Evolutionary conservation across 2,888 invertebrate species (phyloP).

Genomic region (Prenolepis imparis): DNA sequence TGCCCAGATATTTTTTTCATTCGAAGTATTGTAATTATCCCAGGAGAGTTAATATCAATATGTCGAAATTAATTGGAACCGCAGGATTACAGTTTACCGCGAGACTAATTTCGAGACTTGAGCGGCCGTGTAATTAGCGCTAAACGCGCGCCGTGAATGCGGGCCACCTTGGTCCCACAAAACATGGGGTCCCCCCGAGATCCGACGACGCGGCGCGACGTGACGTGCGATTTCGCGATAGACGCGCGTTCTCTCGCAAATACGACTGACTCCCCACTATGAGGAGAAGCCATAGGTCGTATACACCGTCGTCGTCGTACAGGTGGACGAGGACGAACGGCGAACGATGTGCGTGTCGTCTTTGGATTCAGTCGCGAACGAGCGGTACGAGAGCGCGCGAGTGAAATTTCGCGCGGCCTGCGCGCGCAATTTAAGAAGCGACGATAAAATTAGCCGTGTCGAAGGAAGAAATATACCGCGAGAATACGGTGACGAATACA

Average conservation of each 20-base stretch:
- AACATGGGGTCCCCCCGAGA: not conserved
- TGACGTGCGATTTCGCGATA: conserved; percentile 38
- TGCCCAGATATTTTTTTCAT: not conserved
- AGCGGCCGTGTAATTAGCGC: not conserved
- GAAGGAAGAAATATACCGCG: not conserved
- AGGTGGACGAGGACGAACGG: conserved; percentile 60
- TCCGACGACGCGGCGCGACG: not conserved
- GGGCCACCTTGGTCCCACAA: conserved; percentile 22
- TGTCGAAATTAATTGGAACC: not conserved
- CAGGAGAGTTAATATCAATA: not conserved
- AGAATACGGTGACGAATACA: conserved; percentile 19
- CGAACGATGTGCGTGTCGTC: conserved; percentile 79
- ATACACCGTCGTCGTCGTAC: conserved; percentile 31
- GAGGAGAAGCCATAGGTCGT: conserved; percentile 72
- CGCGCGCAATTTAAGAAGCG: conserved; percentile 6
- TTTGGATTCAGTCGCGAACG: conserved; percentile 79
- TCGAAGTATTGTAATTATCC: not conserved
- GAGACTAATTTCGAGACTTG: not conserved
- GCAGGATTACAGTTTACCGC: not conserved
- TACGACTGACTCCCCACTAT: conserved; percentile 72
- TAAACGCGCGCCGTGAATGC: conserved; percentile 36
- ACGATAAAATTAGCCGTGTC: not conserved
- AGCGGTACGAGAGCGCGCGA: conserved; percentile 74
- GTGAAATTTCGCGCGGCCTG: conserved; percentile 47
- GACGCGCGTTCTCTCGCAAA: conserved; percentile 68